Evolutionary conservation across 1,140 invertebrate species (phyloP), one percentile per base, ranked within the genome.

Genomic region (Aricia agestis): DNA sequence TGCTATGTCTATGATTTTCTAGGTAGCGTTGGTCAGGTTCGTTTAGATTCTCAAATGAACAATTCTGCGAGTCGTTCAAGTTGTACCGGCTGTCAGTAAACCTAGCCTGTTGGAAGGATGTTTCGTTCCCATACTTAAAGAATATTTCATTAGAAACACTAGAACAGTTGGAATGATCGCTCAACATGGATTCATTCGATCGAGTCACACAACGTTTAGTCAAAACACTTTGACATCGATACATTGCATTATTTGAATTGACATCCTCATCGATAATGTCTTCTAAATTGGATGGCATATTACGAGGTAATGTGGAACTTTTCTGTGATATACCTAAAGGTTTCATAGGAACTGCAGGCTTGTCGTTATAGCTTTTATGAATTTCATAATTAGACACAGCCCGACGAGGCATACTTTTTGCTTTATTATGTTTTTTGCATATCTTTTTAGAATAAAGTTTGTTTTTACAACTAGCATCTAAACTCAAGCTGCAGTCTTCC

Each of bases 381-480:
- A 97, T 95, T 82, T 96, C 95, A 81, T 96, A 96, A 77, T 96
- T 95, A 9, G 95, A 96, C 32, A 95, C 92, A 69, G 95, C 95
- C 66, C 95, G 84, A 68, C 95, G 91, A 0, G 95, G 84, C 78
- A 92, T 76, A 71, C 76, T 74, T 6, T 52, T 78, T 9, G 78
- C 85, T 78, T 92, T 93, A 61, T 85, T 85, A 77, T 93, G 93
- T 73, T 93, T 93, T 69, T 89, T 92, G 42, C 92, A 92, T n/a
- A 92, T 82, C 76, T 88, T 92, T 70, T 92, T 92, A n/a, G 89
- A 89, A 72, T 83, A 92, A 11, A 92, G 68, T 79, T 92, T 92
- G 61, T 92, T 92, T 77, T 91, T 92, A 67, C 89, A 90, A 72
- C 86, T 90, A n/a, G 84, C 93, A 65, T 93, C 93, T 74, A 93